Evolutionary conservation across 1,140 invertebrate species (phyloP), one percentile per base, ranked within the genome.

Genomic region (Thaumetopoea pityocampa): DNA sequence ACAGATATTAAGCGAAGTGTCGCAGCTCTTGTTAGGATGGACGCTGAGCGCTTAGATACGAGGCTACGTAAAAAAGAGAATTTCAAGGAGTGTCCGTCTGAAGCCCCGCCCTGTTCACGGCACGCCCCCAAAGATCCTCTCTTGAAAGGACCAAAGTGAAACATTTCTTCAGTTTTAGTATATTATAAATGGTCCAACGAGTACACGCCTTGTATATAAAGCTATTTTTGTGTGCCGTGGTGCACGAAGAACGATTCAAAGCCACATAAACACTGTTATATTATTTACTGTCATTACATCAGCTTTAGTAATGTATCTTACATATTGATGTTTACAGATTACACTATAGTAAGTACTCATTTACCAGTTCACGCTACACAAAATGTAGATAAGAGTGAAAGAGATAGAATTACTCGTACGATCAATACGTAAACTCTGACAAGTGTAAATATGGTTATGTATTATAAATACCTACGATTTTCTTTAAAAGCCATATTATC

Each of bases 41-140:
- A 65, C 56, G 65, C 51, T 38, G 59, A 50, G 53, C 69, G 79
- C 71, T 73, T 83, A 79, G 72, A 72, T 74, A 80, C 66, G 62
- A 76, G 68, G 72, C 26, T 22, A 30, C 36, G 20, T 69, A 83
- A 83, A 83, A 83, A 83, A 79, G 72, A 79, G 70, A 62, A 74
- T 63, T 61, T 67, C 65, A 79, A 81, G 77, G 77, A 79, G 72
- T 78, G 74, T 78, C 74, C 60, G 57, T 66, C 51, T 66, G 16
- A 57, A 51, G 71, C 74, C 46, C 68, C 79, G 77, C 79, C 79
- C 65, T 54, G 42, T 28, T 9, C 24, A 28, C 35, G 72, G 36
- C 64, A 83, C 79, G 79, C 79, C 79, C 69, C 67, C 66, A 46
- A 60, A 59, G 55, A 70, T 67, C 48, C 64, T 68, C 54, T 51